Evolutionary conservation across 2,888 invertebrate genomes (phyloP), one percentile per base, ranked within the genome.

Genomic region (Teleiodes luculella): DNA sequence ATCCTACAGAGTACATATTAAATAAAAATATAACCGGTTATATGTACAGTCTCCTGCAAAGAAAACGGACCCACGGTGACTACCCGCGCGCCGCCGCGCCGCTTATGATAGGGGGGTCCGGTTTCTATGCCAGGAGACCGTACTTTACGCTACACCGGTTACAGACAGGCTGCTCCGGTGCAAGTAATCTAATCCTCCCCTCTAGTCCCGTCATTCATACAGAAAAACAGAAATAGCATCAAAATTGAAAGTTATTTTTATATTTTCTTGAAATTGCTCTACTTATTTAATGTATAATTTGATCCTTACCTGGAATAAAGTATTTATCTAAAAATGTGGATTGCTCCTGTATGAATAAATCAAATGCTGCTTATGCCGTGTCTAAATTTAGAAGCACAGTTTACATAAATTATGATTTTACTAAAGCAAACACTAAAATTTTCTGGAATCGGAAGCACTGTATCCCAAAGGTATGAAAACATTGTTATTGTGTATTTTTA

Each of bases 221-320:
- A 37, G 48, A 36, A 16, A 46, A 76, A 74, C 74, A 76, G 81
- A 87, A 88, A 86, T 86, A 88, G 86, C 68, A 78, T 79, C 75
- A 76, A 79, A 80, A 78, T 86, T 85, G 86, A 83, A 80, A 87
- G 88, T 86, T 86, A 88, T 85, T 86, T 87, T 76, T 86, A 83
- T 74, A 80, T 75, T 72, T 78, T 70, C 65, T 58, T 65, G 74
- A 76, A 70, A 67, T 66, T 64, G 67, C 72, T 68, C 64, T 68
- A 67, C 43, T 7, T 43, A 33, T 24, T 36, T 18, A 65, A 58
- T 58, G 58, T 63, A 43, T 24, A 24, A 24, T 24, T 24, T 24
- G 24, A 24, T 24, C 60, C 69, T 58, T 61, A 63, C 48, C 59
- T 60, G 63, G 59, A 65, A 83, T 82, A 76, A 70, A 67, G 60